Conservation (phyloP, 2,797 vertebrate species). For the Phataginus tricuspis region DNA sequence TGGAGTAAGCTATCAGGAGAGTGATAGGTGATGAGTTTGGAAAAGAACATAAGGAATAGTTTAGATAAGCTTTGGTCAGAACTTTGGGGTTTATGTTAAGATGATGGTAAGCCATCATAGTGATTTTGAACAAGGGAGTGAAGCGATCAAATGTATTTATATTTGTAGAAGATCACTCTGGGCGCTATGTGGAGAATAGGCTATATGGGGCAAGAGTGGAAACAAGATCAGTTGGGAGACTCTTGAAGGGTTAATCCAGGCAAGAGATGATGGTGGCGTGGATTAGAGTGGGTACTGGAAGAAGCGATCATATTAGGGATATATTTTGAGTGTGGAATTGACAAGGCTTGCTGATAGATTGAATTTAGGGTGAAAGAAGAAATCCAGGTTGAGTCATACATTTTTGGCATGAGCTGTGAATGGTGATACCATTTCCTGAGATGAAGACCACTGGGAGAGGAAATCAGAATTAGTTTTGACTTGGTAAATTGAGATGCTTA, state of each 20-base stretch:
- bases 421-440: slow-evolving; percentile 7
- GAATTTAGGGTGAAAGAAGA: not conserved
- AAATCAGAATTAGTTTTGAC: slow-evolving; percentile 24
- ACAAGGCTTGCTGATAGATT: not conserved
- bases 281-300: not conserved
- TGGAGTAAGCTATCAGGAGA: not conserved
- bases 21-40: not conserved
- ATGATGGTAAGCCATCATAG: not conserved
- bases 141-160: not conserved
- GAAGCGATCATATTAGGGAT: not conserved
- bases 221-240: not conserved
- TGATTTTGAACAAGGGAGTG: not conserved
- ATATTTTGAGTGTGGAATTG: not conserved
- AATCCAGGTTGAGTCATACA: not conserved
- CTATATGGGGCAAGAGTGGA: not conserved
- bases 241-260: not conserved
- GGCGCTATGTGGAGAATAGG: not conserved
- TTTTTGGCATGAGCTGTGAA: slow-evolving; percentile 19
- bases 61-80: not conserved
- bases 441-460: not conserved
- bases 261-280: not conserved
- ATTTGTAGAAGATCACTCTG: not conserved
- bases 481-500: slow-evolving; percentile 16
- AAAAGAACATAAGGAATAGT: not conserved
- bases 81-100: not conserved